Percentiles rank a stretch among this genome's conserved stretches.
Evolutionary conservation across 2,888 invertebrate genomes (phyloP).

Genomic region (Ophion costatus): DNA sequence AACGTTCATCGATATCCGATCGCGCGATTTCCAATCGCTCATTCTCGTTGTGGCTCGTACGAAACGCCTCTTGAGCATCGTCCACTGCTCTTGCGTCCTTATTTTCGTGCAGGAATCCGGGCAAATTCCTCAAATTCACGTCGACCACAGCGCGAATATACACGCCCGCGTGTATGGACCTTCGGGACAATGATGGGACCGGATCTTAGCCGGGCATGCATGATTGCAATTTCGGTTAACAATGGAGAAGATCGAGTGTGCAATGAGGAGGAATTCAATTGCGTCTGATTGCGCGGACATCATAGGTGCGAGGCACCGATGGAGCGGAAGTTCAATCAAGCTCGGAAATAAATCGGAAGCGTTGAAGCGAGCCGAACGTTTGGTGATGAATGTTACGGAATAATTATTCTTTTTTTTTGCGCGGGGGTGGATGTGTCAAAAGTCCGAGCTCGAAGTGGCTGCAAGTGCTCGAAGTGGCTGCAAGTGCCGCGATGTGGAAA

Average conservation of each 20-base stretch:
- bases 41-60: constrained; percentile 49
- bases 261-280: constrained; percentile 13
- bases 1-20: constrained; percentile 51
- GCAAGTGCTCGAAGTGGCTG: too few species aligned
- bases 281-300: too few species aligned
- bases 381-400: too few species aligned
- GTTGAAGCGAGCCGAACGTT: too few species aligned
- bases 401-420: too few species aligned
- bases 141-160: neutral
- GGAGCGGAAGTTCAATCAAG: too few species aligned
- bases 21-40: constrained; percentile 56
- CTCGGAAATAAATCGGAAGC: too few species aligned
- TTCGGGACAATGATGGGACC: neutral
- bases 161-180: neutral
- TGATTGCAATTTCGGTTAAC: constrained; percentile 4
- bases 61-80: constrained; percentile 63
- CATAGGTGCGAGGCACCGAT: too few species aligned
- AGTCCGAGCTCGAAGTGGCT: too few species aligned
- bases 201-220: neutral
- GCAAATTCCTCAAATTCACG: constrained; percentile 13
- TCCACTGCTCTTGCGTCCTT: constrained; percentile 4
- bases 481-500: too few species aligned
- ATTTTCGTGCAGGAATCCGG: constrained; percentile 8
- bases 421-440: too few species aligned
- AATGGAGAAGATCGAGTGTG: too few species aligned